Percentiles rank a stretch among this genome's conserved stretches.
Evolutionary conservation across 2,888 invertebrate species (phyloP).

Genomic region (Apodemia zela): DNA sequence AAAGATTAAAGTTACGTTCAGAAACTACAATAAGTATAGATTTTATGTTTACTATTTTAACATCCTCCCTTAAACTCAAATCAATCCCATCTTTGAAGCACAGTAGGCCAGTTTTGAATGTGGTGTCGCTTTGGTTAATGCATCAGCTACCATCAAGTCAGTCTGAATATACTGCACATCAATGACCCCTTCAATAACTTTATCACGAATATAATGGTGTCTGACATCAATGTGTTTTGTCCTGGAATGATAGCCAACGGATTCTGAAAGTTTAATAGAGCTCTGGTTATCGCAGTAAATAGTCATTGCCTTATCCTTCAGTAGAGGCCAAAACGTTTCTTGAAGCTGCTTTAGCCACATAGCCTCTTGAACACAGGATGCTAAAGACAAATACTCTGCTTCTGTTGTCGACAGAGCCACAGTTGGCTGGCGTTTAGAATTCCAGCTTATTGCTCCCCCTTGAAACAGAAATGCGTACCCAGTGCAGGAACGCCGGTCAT

Average conservation of each 20-base stretch:
- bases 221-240: too few relatives aligned
- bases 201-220: too few relatives aligned
- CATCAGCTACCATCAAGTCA: background rate
- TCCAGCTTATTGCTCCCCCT: too few relatives aligned
- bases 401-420: too few relatives aligned
- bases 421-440: background rate
- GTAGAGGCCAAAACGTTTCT: background rate
- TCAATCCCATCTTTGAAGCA: background rate
- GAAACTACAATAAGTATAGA: too few relatives aligned
- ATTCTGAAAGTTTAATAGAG: too few relatives aligned
- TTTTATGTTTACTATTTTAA: background rate
- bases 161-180: background rate
- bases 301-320: background rate
- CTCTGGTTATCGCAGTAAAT: background rate
- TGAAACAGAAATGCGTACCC: too few relatives aligned
- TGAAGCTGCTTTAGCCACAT: background rate
- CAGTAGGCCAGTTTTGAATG: background rate
- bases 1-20: too few relatives aligned
- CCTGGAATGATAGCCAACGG: too few relatives aligned
- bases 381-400: too few relatives aligned
- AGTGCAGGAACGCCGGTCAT: too few relatives aligned
- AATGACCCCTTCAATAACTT: background rate
- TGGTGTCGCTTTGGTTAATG: background rate
- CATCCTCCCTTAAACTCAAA: conserved; percentile 10
- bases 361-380: background rate